Evolutionary conservation across 2,797 vertebrate species (phyloP), one percentile per base, ranked within the genome.

Genomic region (Chelon auratus): DNA sequence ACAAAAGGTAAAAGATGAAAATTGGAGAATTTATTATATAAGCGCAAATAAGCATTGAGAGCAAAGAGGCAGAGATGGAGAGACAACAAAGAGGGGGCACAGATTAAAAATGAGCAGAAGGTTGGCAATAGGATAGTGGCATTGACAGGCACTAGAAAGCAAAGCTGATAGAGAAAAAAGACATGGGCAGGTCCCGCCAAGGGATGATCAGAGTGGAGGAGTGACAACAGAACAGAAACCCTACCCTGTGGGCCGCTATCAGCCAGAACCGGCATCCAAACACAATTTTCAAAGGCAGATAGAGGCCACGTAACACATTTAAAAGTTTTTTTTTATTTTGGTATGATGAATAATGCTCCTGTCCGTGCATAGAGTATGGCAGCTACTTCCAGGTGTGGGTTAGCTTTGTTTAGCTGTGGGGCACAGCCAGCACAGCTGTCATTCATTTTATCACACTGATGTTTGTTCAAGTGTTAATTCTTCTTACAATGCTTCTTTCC

Each of bases 71-170:
- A 18, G 45, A 1, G 36, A 76, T 69, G 57, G 47, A 14, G 62
- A 69, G 54, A 75, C 33, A 75, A 66, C 50, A 69, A 63, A 78
- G 57, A 24, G 53, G 63, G 61, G 68, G 63, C 51, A 68, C 50
- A 60, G 37, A 68, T 77, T 20, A 57, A 77, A 82, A 65, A 80
- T n/a, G 51, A 83, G 83, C 60, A 79, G 77, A 74, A 57, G 60
- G 65, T 55, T 65, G 55, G 65, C 73, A 77, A 77, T 66, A 60
- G 72, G 79, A 84, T 72, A 65, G 71, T 62, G 17, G 3, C 66
- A 58, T 55, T 84, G 80, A 81, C 69, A 68, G 72, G 81, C 75
- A 79, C 57, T 57, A 59, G 9, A 63, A 67, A 73, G 72, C 39
- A 72, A 62, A 59, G 65, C 55, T 15, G 59, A 60, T 13, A 18